Conservation (phyloP, 2,888 invertebrate genomes). For the Apodemia zela region DNA sequence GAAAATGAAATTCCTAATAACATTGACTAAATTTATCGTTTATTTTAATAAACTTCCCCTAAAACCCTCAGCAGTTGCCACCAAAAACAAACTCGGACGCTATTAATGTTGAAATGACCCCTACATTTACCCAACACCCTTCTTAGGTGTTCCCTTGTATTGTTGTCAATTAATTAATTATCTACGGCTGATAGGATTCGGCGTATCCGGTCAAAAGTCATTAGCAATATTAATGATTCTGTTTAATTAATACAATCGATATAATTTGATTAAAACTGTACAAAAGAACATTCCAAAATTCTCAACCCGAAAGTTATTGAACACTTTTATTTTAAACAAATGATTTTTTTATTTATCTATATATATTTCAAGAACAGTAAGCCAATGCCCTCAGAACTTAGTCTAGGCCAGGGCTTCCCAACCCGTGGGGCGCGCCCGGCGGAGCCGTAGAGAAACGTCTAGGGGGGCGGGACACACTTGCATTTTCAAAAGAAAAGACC, state of each 20-base stretch:
- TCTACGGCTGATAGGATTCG: slow-evolving; percentile 48
- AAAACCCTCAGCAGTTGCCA: slow-evolving; percentile 36
- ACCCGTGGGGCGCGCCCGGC: too few relatives aligned
- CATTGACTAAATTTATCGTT: neutral
- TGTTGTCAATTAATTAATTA: slow-evolving; percentile 74
- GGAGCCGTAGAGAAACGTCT: too few relatives aligned
- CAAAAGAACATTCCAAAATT: neutral
- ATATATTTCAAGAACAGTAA: too few relatives aligned
- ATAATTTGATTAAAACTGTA: neutral
- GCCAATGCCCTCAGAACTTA: too few relatives aligned
- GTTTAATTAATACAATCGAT: slow-evolving; percentile 1
- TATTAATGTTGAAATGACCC: slow-evolving; percentile 42
- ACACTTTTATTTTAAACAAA: too few relatives aligned
- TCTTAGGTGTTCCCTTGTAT: slow-evolving; percentile 42
- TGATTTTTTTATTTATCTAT: too few relatives aligned
- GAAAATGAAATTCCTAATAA: too few relatives aligned
- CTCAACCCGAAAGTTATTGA: neutral
- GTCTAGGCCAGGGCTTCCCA: too few relatives aligned
- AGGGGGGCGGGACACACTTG: too few relatives aligned
- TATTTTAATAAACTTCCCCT: slow-evolving; percentile 8
- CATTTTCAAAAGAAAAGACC: too few relatives aligned
- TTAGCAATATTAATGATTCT: slow-evolving; percentile 46
- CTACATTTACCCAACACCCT: slow-evolving; percentile 30
- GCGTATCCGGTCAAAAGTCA: slow-evolving; percentile 48
- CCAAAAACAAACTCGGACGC: slow-evolving; percentile 44